Evolutionary conservation across 2,888 invertebrate genomes (phyloP).

Genomic region (Xylota segnis): DNA sequence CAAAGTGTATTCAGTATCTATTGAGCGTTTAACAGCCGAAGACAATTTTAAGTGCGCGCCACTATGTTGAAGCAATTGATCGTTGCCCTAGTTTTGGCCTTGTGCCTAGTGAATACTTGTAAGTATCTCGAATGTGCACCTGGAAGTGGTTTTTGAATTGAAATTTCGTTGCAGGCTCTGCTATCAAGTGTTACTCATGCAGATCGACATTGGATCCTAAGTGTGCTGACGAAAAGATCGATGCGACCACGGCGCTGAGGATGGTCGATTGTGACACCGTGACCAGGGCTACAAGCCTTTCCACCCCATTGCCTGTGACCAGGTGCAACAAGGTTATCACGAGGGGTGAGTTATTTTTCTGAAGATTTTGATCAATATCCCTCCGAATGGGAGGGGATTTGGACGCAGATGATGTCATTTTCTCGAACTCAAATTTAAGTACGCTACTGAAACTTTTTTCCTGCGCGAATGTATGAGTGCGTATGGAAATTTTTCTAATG

Average conservation of each 20-base stretch:
- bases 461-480: neutral
- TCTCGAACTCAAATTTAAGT: constrained; percentile 23
- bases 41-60: constrained; percentile 20
- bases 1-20: constrained; percentile 52
- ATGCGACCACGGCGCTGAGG: constrained; percentile 79
- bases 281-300: constrained; percentile 79
- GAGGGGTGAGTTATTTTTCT: constrained; percentile 69
- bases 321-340: constrained; percentile 83
- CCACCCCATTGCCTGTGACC: constrained; percentile 81
- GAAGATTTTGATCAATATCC: neutral
- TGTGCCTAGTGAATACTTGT: constrained; percentile 81
- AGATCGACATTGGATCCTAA: constrained; percentile 81
- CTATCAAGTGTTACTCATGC: constrained; percentile 83
- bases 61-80: constrained; percentile 81
- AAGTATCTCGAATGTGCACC: constrained; percentile 76
- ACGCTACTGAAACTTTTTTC: neutral
- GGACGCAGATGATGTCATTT: constrained; percentile 59
- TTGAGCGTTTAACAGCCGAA: constrained; percentile 31
- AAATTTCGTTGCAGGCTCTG: constrained; percentile 79
- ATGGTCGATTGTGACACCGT: constrained; percentile 81
- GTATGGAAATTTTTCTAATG: constrained; percentile 15
- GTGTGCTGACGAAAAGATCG: constrained; percentile 81
- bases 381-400: neutral
- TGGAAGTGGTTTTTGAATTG: neutral
- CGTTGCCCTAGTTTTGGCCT: constrained; percentile 79